Evolutionary conservation across 2,113 vertebrate genomes (phyloP).

Genomic region (Aphelocoma coerulescens): DNA sequence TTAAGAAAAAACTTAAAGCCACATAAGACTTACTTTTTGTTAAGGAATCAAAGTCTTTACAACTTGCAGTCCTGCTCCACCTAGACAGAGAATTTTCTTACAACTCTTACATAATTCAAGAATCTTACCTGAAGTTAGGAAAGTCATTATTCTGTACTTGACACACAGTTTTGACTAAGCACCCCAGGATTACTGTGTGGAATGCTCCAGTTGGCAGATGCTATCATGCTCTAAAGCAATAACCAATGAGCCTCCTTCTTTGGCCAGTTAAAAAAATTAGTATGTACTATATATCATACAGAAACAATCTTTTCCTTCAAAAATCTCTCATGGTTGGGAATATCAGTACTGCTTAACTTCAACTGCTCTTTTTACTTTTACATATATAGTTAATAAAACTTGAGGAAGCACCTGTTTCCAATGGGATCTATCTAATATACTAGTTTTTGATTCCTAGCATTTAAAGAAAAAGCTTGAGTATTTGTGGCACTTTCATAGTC

Average conservation of each 20-base stretch:
- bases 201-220: background rate
- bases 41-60: background rate
- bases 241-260: background rate
- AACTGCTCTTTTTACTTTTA: background rate
- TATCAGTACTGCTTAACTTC: background rate
- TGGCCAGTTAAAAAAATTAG: background rate
- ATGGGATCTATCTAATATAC: background rate
- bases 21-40: background rate
- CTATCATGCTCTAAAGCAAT: background rate
- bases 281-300: background rate
- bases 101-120: background rate
- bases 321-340: background rate
- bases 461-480: slow-evolving; percentile 3
- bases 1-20: background rate
- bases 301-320: background rate
- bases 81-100: background rate
- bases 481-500: background rate
- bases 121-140: background rate
- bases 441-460: slow-evolving; percentile 3
- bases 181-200: background rate
- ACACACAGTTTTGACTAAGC: background rate
- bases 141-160: background rate
- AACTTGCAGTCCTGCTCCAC: background rate
- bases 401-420: slow-evolving; percentile 52
- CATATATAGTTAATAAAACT: slow-evolving; percentile 45